phyloP scores from a whole-genome alignment of 2,888 invertebrate species.

The Griposia aprilina region DNA sequence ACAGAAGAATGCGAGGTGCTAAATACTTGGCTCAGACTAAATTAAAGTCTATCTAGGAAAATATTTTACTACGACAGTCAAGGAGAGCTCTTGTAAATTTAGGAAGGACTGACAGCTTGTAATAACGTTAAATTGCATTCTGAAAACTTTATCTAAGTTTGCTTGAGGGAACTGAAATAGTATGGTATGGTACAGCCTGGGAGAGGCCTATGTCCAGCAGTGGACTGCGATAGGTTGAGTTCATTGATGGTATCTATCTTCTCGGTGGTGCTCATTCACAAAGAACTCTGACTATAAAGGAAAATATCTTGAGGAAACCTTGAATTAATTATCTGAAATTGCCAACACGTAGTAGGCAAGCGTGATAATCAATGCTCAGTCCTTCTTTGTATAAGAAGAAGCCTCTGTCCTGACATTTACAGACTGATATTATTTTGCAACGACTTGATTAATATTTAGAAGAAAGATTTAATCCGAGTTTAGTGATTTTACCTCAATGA shows the following conservation, averaged over 20 bases:
- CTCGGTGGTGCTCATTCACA: no score
- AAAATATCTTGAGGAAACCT: no score
- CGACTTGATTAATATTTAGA: conserved; percentile 23
- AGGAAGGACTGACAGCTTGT: conserved; percentile 1
- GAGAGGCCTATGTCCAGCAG: no score
- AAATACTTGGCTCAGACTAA: conserved; percentile 35
- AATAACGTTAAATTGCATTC: conserved; percentile 39
- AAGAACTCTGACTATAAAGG: no score
- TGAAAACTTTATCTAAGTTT: conserved; percentile 6
- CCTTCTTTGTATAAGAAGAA: neutral
- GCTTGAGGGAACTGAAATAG: neutral
- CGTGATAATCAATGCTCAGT: neutral
- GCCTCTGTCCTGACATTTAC: neutral
- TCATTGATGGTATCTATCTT: no score
- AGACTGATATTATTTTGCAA: conserved; percentile 13
- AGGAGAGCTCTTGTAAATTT: conserved; percentile 13
- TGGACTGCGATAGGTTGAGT: no score
- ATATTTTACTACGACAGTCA: conserved; percentile 33
- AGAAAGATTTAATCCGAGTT: conserved; percentile 30
- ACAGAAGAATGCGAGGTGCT: conserved; percentile 27
- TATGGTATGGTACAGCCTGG: no score
- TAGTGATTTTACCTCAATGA: conserved; percentile 25
- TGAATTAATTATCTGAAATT: no score
- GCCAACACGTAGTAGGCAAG: no score
- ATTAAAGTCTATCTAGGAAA: conserved; percentile 44